Evolutionary conservation across 1,140 invertebrate species (phyloP), one percentile per base, ranked within the genome.

Genomic region (Holcopasites calliopsidis): DNA sequence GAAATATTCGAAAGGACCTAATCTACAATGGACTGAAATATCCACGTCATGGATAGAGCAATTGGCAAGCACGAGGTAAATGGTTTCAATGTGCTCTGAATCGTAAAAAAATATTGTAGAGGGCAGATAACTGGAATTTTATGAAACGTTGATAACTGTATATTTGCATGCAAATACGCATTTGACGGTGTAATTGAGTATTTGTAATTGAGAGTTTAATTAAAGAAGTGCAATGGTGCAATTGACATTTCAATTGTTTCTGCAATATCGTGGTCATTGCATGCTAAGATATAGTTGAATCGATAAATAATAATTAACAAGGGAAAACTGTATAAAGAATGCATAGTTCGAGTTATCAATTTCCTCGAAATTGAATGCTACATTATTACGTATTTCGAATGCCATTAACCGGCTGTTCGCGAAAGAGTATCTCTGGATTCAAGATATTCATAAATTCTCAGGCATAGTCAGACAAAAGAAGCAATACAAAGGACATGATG

Each of bases 401-500:
- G n/a, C n/a, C n/a, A n/a, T n/a, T n/a, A n/a, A n/a, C n/a, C n/a
- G n/a, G n/a, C n/a, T n/a, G n/a, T n/a, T n/a, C n/a, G n/a, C n/a
- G n/a, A n/a, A 21, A 28, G 44, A 47, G n/a, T 10, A 47, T n/a
- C n/a, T 28, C 33, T 64, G 18, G 13, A 38, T 66, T 11, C 21
- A 6, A 74, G 55, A 23, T 54, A 57, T 35, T 66, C 52, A 66
- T 50, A 58, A 69, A 57, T 79, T 71, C 16, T 77, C 65, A 69
- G 79, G 84, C 76, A 79, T 72, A 83, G 86, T 65, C 72, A 83
- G 65, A 88, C 85, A 84, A 61, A 86, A 57, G 87, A 90, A 90
- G 88, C 88, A 85, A 87, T 85, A 87, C 80, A 88, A 73, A 85
- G 81, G 87, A 86, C 83, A 89, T 86, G 85, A 86, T 90, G 89